Percentiles rank a stretch among this genome's conserved stretches.
Conservation (phyloP, 2,888 invertebrate genomes). For the Plagiodera versicolora region DNA sequence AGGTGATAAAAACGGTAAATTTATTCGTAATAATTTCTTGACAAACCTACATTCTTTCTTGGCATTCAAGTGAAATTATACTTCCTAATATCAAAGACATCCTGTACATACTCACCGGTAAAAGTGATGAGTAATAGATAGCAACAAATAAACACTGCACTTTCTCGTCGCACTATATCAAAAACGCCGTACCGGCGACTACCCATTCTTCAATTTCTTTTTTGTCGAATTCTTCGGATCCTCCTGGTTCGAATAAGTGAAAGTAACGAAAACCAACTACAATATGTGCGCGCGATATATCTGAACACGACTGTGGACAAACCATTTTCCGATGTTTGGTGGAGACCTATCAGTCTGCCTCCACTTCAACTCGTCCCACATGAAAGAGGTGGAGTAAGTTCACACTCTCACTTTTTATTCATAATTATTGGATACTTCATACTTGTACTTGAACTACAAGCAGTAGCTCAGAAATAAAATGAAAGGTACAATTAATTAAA, state of each 20-base stretch:
- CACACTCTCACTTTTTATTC: background rate
- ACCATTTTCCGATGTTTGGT: background rate
- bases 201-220: constrained; percentile 5
- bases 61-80: no score
- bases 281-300: background rate
- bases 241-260: background rate
- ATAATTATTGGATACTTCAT: no score
- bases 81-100: no score
- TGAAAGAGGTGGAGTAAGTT: background rate
- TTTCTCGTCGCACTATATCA: constrained; percentile 31
- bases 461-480: no score
- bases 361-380: constrained; percentile 1
- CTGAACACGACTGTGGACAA: background rate
- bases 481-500: no score
- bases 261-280: background rate
- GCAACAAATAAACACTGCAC: constrained; percentile 36
- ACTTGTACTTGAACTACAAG: no score
- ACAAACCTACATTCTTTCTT: no score
- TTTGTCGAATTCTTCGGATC: background rate
- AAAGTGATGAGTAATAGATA: constrained; percentile 37
- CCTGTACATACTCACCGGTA: constrained; percentile 35
- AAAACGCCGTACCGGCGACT: constrained; percentile 22
- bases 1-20: no score
- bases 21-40: no score
- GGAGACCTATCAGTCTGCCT: background rate